Evolutionary conservation across 2,797 vertebrate species (phyloP).

Genomic region (Chlorospingus semifuscus): DNA sequence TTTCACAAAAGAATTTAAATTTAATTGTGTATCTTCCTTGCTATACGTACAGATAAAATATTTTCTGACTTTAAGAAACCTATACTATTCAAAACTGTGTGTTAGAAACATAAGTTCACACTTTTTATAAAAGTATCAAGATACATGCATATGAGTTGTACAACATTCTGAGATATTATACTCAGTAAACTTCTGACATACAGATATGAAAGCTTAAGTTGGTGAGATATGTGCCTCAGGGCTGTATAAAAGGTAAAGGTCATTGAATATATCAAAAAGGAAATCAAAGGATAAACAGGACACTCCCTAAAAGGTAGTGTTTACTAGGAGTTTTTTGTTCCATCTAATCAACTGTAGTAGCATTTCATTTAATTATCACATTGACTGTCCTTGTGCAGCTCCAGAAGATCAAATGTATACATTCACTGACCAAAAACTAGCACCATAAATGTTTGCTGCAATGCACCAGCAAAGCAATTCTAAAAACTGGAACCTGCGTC

Average conservation of each 20-base stretch:
- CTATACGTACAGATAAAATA: background rate
- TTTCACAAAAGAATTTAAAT: background rate
- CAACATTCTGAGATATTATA: background rate
- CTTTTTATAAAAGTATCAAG: background rate
- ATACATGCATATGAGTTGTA: background rate
- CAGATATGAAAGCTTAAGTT: background rate
- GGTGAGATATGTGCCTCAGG: background rate
- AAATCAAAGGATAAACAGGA: background rate
- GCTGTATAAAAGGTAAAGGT: background rate
- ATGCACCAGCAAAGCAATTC: constrained; percentile 7
- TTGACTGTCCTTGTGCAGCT: background rate
- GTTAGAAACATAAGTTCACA: background rate
- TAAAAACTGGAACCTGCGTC: background rate
- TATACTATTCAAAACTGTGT: background rate
- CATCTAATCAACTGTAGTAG: background rate
- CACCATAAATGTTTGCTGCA: constrained; percentile 13
- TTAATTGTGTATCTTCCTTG: background rate
- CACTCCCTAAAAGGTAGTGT: background rate
- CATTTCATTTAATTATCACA: background rate
- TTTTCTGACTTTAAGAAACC: background rate
- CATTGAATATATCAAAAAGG: background rate
- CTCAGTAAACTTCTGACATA: background rate
- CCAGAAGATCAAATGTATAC: background rate
- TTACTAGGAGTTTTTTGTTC: background rate
- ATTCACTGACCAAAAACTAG: background rate